These are phyloP conservation scores for Syrista parreyssii DNA, from an alignment of 2,888 invertebrate species.

Conservation along the genomic window DNA sequence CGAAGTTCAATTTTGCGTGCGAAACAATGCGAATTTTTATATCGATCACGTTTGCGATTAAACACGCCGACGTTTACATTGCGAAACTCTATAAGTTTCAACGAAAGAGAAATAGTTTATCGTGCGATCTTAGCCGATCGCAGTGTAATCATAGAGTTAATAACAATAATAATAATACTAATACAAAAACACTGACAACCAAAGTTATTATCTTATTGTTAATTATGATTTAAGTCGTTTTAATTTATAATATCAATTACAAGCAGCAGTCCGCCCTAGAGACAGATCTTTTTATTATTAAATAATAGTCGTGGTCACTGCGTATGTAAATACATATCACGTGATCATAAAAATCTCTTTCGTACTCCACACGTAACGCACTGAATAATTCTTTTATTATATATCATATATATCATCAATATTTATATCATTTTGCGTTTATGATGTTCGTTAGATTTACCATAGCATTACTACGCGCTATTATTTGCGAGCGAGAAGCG, in stretches of 20 bases:
- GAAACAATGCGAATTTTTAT: neutral
- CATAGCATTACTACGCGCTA: neutral
- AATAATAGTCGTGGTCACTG: neutral
- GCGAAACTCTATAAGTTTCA: neutral
- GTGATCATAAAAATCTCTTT: neutral
- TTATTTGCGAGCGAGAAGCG: neutral
- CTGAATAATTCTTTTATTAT: neutral
- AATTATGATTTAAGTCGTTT: conserved; percentile 10
- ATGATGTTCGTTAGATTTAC: neutral
- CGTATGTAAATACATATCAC: neutral
- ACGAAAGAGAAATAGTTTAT: neutral
- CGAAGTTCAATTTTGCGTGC: neutral
- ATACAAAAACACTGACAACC: conserved; percentile 42
- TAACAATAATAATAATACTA: conserved; percentile 5
- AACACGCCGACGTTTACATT: neutral
- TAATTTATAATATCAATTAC: conserved; percentile 3
- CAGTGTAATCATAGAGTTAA: neutral
- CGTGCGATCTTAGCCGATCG: neutral
- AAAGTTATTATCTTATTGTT: conserved; percentile 42
- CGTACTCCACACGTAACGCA: neutral
- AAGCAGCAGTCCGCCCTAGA: neutral
- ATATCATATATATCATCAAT: neutral
- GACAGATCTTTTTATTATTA: neutral
- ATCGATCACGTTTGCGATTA: neutral
- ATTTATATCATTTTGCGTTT: neutral